Base-by-base conservation (phyloP, 1,140 invertebrate genomes). In the Himalopsyche phryganea region DNA sequence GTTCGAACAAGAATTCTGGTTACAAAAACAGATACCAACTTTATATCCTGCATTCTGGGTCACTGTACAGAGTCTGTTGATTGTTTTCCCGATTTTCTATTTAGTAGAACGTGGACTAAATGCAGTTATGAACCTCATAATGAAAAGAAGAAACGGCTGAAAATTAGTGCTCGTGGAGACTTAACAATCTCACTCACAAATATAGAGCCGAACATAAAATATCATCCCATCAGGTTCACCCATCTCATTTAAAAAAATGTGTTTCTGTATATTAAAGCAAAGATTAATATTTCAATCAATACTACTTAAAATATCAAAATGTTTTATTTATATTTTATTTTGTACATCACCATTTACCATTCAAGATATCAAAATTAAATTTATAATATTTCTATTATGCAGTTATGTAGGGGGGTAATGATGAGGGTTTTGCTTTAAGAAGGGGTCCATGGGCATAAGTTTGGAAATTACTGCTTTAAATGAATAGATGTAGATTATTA, bases 11-110 rank as follows among this genome's bases (percentile, higher is more conserved):
- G n/a, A 28, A 28, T 28, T 28, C 23, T 28, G 23, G 38, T 40
- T 40, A 40, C 38, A 40, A 40, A 40, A 13, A 40, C 38, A 40
- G 38, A 40, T 40, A n/a, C 11, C 38, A 40, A 40, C n/a, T 40
- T 13, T 40, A 40, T 40, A 40, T 13, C n/a, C 11, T 13, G 38
- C 38, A 40, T 5, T 40, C 4, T 40, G 38, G 38, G 38, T 40
- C 15, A 40, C 15, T 40, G n/a, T 40, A 40, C 38, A 40, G 38
- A 40, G 15, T 4, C 38, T 11, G 38, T 40, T 40, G 15, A 40
- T 40, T 11, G 38, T 11, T 40, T 40, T 40, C n/a, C 38, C 38
- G 38, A 6, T 11, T 13, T 40, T 40, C 38, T 40, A 40, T 40
- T 5, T 40, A 40, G 38, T 40, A 40, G 3, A 40, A 40, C 38